Evolutionary conservation across 2,113 vertebrate genomes (phyloP), one percentile per base, ranked within the genome.

Genomic region (Furnarius figulus): DNA sequence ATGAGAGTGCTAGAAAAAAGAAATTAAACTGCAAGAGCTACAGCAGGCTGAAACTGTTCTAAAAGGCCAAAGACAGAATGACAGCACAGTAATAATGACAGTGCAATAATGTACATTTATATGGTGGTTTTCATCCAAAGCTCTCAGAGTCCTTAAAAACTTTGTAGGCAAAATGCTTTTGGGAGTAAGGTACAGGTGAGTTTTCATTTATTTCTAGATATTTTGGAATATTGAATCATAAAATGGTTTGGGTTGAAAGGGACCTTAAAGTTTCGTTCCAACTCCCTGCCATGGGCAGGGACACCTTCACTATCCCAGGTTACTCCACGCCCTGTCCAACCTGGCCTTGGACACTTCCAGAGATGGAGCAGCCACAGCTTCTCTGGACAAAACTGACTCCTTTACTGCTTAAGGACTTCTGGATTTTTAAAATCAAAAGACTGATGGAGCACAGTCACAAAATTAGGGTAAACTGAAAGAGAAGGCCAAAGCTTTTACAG

Each of bases 291-390:
- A 3, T 25, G 16, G 23, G 1, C 5, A 62, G 40, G 13, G n/a
- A 19, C 40, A 49, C 14, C 11, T 76, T 12, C 14, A 42, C 31
- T 8, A 2, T 2, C 11, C n/a, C 31, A 33, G 47, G 25, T 2
- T 40, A 8, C 31, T 49, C n/a, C 46, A 53, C 39, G n/a, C n/a
- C 39, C 33, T 0, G 0, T n/a, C 39, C 62, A 49, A 0, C 18
- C 25, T 28, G 35, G 21, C 24, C 47, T 42, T 49, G 31, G 1
- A 4, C 31, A 33, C 8, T 70, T 11, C 22, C 55, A 70, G 25
- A 16, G 21, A 27, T 62, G 20, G n/a, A 8, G 5, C 30, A 22
- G 31, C 18, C 49, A 56, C 30, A 33, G 4, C 10, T 2, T 56
- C 35, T 42, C 22, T 33, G 47, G 8, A 19, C 9, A 70, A 55